These are phyloP conservation scores for Phengaris arion DNA, from an alignment of 2,888 invertebrate genomes.

Conservation along the genomic window DNA sequence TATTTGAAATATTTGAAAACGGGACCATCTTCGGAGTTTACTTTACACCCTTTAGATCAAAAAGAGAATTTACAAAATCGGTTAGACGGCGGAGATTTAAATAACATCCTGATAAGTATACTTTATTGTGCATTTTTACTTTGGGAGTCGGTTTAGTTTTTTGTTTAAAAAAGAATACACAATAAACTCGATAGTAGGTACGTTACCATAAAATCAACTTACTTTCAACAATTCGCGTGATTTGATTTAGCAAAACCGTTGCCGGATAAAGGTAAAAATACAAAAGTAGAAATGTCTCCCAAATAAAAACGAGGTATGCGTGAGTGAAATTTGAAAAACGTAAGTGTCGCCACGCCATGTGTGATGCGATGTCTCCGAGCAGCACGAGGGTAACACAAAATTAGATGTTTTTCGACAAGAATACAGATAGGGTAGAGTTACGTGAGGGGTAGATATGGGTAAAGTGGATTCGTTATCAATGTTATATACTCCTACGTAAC, in stretches of 20 bases:
- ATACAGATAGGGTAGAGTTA: conserved; percentile 37
- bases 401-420: conserved; percentile 39
- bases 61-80: no score
- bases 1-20: no score
- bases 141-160: no score
- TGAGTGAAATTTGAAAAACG: conserved; percentile 36
- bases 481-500: background rate
- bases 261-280: background rate
- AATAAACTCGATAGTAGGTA: no score
- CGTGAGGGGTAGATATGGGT: conserved; percentile 32
- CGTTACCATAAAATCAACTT: background rate
- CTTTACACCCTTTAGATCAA: no score
- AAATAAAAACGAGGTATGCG: conserved; percentile 32
- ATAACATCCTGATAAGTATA: no score
- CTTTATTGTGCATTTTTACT: no score
- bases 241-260: background rate
- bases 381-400: conserved; percentile 38
- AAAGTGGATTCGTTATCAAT: conserved; percentile 33
- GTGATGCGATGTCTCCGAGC: conserved; percentile 38
- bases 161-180: no score
- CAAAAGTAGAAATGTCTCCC: conserved; percentile 28
- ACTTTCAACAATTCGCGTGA: background rate
- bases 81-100: no score
- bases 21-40: no score
- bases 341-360: conserved; percentile 35